These are phyloP conservation scores for Xiphydria camelus DNA, from an alignment of 2,888 invertebrate genomes.

Conservation along the genomic window DNA sequence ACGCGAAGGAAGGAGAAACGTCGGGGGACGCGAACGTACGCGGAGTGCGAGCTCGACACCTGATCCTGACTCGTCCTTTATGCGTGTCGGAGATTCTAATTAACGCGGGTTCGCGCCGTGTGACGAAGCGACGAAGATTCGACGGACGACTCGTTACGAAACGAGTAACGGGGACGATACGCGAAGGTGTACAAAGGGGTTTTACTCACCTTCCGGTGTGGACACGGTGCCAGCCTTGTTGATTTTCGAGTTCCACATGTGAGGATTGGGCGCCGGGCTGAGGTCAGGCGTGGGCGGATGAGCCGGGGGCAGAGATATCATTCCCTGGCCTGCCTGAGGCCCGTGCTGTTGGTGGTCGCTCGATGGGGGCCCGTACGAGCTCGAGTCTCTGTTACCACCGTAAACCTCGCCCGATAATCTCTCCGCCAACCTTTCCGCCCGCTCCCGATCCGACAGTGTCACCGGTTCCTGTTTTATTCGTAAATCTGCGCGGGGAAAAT, in stretches of 20 bases:
- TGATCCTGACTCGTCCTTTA: no score
- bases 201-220: constrained; percentile 77
- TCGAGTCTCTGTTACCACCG: constrained; percentile 46
- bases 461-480: constrained; percentile 65
- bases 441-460: constrained; percentile 57
- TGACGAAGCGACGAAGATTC: no score
- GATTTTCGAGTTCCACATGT: constrained; percentile 64
- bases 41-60: no score
- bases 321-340: constrained; percentile 41
- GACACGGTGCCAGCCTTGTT: constrained; percentile 78
- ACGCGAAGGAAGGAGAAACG: no score
- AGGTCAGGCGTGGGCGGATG: constrained; percentile 60
- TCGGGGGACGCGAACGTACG: no score
- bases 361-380: constrained; percentile 49
- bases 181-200: no score
- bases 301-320: constrained; percentile 60
- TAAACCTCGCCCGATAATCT: constrained; percentile 49
- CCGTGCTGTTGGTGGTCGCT: constrained; percentile 40
- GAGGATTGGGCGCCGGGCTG: constrained; percentile 57
- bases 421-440: constrained; percentile 50
- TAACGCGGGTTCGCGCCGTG: no score
- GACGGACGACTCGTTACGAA: no score
- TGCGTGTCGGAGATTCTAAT: no score
- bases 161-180: no score
- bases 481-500: no score